Evolutionary conservation across 2,113 vertebrate genomes (phyloP).

Genomic region (Meleagris gallopavo): DNA sequence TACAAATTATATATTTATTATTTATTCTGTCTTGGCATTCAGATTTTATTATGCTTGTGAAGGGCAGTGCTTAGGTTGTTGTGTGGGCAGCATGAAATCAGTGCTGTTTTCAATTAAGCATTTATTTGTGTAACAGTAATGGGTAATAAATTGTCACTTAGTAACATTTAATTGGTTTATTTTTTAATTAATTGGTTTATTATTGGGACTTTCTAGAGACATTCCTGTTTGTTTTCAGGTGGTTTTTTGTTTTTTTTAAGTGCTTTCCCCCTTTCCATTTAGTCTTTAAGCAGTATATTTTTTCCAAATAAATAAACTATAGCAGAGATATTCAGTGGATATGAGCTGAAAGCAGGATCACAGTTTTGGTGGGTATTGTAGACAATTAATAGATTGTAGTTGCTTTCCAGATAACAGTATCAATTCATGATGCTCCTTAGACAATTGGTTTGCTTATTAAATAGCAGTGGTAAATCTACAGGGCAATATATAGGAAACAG

Average conservation of each 20-base stretch:
- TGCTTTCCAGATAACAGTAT: not conserved
- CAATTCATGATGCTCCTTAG: not conserved
- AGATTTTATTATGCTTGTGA: not conserved
- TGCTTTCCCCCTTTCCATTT: not conserved
- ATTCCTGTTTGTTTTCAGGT: not conserved
- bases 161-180: not conserved
- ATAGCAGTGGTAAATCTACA: not conserved
- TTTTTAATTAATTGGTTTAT: not conserved
- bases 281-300: not conserved
- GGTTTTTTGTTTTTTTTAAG: not conserved
- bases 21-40: not conserved
- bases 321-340: not conserved
- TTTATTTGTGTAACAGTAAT: not conserved
- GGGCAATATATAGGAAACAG: not conserved
- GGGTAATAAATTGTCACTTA: not conserved
- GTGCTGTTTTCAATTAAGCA: not conserved
- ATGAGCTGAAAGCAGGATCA: not conserved
- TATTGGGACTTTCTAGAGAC: not conserved
- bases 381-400: not conserved
- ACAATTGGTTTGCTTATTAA: not conserved
- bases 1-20: not conserved
- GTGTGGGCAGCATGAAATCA: not conserved
- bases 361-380: not conserved
- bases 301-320: not conserved
- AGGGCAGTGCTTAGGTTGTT: not conserved